phyloP scores from a whole-genome alignment of 2,113 vertebrate genomes.

The Mesitornis unicolor region DNA sequence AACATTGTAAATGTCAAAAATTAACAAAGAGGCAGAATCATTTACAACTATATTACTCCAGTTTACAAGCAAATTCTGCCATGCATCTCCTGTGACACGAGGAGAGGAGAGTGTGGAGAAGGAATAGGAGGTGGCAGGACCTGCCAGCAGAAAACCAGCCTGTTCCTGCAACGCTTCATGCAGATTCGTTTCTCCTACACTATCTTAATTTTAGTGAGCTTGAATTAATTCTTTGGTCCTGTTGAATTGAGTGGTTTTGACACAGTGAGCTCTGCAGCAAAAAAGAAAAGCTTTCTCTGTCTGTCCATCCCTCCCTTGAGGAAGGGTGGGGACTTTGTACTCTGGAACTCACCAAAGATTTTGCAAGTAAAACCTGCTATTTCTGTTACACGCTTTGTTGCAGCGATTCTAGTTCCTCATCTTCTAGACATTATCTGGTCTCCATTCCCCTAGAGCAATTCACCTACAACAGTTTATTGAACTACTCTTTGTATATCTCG shows the following conservation, averaged over 20 bases:
- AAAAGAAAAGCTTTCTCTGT: neutral
- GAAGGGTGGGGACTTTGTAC: neutral
- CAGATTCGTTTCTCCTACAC: neutral
- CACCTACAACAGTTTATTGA: neutral
- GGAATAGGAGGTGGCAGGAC: neutral
- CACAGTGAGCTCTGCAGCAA: neutral
- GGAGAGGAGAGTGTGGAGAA: too few relatives aligned
- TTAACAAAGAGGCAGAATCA: neutral
- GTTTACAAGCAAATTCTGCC: neutral
- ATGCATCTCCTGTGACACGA: neutral
- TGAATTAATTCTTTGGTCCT: neutral
- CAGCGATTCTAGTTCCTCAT: neutral
- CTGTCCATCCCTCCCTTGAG: neutral
- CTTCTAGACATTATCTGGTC: neutral
- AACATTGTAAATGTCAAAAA: neutral
- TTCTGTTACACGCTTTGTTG: neutral
- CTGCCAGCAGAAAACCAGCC: neutral
- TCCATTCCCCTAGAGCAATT: neutral
- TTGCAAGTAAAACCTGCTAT: neutral
- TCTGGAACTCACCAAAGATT: neutral
- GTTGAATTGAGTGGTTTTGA: neutral
- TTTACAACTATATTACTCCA: neutral
- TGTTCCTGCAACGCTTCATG: fast-evolving
- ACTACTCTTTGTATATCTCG: neutral
- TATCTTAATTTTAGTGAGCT: neutral